Evolutionary conservation across 2,113 vertebrate genomes (phyloP), one percentile per base, ranked within the genome.

Genomic region (Ramphastos sulfuratus): DNA sequence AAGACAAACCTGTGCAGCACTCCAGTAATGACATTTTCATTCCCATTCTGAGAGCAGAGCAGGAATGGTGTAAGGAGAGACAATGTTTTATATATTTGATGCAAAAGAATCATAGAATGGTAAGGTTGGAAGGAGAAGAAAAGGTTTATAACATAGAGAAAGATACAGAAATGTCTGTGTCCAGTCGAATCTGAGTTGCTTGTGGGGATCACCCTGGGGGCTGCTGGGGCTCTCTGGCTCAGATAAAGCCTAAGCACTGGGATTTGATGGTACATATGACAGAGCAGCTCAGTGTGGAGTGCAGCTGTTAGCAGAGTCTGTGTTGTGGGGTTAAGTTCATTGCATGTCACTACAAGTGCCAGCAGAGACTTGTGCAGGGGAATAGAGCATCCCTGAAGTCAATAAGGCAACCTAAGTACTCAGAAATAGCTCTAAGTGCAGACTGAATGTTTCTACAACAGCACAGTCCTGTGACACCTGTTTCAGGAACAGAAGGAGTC

Each of bases 201-300:
- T 30, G 10, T 42, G 25, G 63, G 55, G 37, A 69, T 48, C 10
- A 50, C 10, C 5, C 25, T 17, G 35, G 50, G 2, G 39, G n/a
- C 11, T 12, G 9, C 1, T 6, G 60, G 60, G 66, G 52, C 11
- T 15, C n/a, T 63, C 71, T 52, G 59, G 19, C 44, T 72, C 65
- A 65, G 44, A 17, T 37, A n/a, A 10, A 71, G 54, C 59, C 59
- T 24, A 25, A 54, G n/a, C 16, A 27, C 20, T n/a, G 28, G 72
- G 60, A 48, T 82, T 14, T 50, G 46, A 21, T 48, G 48, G 28
- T 37, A 35, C 5, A 17, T 21, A 20, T 1, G 1, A 20, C 65
- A 27, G 16, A 39, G 52, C 37, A 48, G 20, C 31, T 72, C 5
- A 0, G 23, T n/a, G 9, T 5, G 4, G 4, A 2, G 5, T 4